A percentile compares a stretch with the other conserved stretches of the same genome.
phyloP scores from a whole-genome alignment of 2,888 invertebrate genomes.

The Hetaerina titia region DNA sequence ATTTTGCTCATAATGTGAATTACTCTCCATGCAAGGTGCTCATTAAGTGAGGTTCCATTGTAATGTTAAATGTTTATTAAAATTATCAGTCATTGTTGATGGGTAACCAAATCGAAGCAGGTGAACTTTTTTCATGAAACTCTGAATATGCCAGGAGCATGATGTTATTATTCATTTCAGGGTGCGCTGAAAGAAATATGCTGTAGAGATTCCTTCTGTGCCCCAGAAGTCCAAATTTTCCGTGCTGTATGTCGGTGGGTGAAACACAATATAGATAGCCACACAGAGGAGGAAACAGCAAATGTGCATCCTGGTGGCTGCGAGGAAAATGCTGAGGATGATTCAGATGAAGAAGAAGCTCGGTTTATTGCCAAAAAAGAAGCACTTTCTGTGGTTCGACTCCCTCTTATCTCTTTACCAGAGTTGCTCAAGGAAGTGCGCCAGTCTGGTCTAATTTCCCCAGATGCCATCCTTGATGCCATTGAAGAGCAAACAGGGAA shows the following conservation, averaged over 20 bases:
- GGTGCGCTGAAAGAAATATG: slow-evolving; percentile 91
- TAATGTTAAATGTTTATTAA: not conserved
- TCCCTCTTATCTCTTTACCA: slow-evolving; percentile 92
- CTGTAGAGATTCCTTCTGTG: slow-evolving; percentile 96
- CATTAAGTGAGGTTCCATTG: no score
- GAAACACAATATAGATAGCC: slow-evolving; percentile 85
- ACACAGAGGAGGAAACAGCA: slow-evolving; percentile 70
- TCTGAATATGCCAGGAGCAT: no score
- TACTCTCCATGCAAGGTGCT: no score
- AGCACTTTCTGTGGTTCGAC: slow-evolving; percentile 80
- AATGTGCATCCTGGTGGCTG: not conserved
- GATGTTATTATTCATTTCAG: slow-evolving; percentile 75
- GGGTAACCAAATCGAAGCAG: not conserved
- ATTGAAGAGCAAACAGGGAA: slow-evolving; percentile 91
- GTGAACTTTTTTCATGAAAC: no score
- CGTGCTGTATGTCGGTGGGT: slow-evolving; percentile 93
- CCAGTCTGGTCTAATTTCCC: slow-evolving; percentile 90
- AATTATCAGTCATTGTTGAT: not conserved
- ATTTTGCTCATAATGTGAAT: no score
- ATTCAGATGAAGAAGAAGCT: slow-evolving; percentile 69
- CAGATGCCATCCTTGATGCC: slow-evolving; percentile 96
- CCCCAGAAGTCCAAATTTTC: slow-evolving; percentile 97
- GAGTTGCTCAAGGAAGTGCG: slow-evolving; percentile 94
- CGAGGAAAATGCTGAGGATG: slow-evolving; percentile 9
- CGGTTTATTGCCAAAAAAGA: slow-evolving; percentile 67